Evolutionary conservation across 2,888 invertebrate species (phyloP).

Genomic region (Amorpha juglandis): DNA sequence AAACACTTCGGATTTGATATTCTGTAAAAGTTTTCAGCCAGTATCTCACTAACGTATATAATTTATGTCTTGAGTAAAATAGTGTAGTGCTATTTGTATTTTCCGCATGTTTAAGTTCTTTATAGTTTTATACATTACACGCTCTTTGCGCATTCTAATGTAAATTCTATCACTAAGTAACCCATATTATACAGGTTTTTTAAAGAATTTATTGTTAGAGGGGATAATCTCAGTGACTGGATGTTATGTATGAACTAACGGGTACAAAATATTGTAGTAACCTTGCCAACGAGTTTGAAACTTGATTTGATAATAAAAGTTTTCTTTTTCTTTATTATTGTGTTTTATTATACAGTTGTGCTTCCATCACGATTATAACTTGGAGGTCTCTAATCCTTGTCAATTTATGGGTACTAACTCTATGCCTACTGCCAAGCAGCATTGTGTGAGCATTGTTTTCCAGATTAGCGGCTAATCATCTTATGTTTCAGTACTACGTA

Average conservation of each 20-base stretch:
- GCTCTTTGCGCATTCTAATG: conserved; percentile 17
- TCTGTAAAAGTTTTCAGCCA: background rate
- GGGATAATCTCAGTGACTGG: conserved; percentile 27
- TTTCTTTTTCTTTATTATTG: conserved; percentile 20
- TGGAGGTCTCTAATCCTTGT: no score
- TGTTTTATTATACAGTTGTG: conserved; percentile 2
- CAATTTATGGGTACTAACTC: no score
- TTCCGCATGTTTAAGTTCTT: background rate
- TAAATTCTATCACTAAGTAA: conserved; percentile 11
- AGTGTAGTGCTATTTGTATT: background rate
- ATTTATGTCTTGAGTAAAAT: conserved; percentile 2
- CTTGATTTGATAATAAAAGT: conserved; percentile 24
- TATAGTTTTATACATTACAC: background rate
- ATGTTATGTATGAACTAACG: conserved; percentile 24
- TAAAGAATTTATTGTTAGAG: conserved; percentile 26
- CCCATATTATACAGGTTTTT: conserved; percentile 24
- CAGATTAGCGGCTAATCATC: no score
- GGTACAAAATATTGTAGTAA: conserved; percentile 28
- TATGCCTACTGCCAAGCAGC: no score
- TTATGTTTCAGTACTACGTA: no score
- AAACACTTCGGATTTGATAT: background rate
- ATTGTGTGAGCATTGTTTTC: no score
- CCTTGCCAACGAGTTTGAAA: conserved; percentile 27
- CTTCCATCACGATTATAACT: no score
- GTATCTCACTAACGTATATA: background rate